These are phyloP conservation scores for Sturnus vulgaris DNA, from an alignment of 2,113 vertebrate species.

Conservation along the genomic window DNA sequence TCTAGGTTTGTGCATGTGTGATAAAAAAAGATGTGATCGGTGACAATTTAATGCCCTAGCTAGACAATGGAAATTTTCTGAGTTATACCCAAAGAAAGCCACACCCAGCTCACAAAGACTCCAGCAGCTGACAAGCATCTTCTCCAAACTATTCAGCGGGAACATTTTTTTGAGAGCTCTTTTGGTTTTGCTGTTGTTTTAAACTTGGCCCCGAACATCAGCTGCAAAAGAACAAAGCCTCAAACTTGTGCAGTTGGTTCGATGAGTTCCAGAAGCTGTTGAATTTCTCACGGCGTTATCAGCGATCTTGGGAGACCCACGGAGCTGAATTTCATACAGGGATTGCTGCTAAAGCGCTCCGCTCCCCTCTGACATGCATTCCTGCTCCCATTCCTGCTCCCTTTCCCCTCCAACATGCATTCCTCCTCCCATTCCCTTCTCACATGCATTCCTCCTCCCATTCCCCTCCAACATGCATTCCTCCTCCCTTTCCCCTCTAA, in stretches of 20 bases:
- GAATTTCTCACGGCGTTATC: slow-evolving; percentile 32
- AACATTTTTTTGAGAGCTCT: background rate
- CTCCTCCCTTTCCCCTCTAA: background rate
- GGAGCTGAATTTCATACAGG: background rate
- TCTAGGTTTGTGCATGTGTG: slow-evolving; percentile 8
- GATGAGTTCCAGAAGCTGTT: background rate
- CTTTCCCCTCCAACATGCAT: background rate
- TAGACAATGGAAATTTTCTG: slow-evolving; percentile 53
- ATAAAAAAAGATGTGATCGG: slow-evolving; percentile 27
- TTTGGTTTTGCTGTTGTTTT: background rate
- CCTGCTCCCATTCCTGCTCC: background rate
- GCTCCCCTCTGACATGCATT: background rate
- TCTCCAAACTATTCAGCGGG: background rate
- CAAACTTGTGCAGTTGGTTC: background rate
- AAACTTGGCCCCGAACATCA: background rate
- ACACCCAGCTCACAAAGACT: slow-evolving; percentile 18
- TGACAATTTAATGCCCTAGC: slow-evolving; percentile 29
- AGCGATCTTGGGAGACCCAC: background rate
- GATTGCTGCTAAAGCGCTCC: background rate
- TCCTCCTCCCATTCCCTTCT: background rate
- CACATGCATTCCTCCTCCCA: background rate
- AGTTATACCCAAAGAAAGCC: slow-evolving; percentile 16
- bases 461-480: background rate
- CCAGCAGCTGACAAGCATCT: slow-evolving; percentile 46
- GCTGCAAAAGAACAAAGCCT: background rate